Evolutionary conservation across 2,113 vertebrate genomes (phyloP).

Genomic region (Periophthalmus modestus): DNA sequence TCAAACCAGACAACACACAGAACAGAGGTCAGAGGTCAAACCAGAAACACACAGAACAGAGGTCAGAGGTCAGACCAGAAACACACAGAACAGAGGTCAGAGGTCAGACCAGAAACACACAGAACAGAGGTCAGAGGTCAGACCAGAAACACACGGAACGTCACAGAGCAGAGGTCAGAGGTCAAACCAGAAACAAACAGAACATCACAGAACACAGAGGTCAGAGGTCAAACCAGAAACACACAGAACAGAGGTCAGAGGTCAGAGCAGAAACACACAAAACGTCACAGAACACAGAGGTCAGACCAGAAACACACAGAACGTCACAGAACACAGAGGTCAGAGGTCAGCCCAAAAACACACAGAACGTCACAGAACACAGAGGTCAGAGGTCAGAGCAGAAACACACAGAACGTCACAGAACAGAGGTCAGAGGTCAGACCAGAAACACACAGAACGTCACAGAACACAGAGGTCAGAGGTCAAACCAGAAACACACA

Average conservation of each 20-base stretch:
- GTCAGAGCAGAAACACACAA: constrained; percentile 3
- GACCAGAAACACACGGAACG: constrained; percentile 5
- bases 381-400: constrained; percentile 10
- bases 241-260: constrained; percentile 30
- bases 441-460: constrained; percentile 11
- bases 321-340: constrained; percentile 34
- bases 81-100: constrained; percentile 32
- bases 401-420: constrained; percentile 26
- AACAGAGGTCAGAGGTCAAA: constrained; percentile 18
- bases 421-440: constrained; percentile 20
- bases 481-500: constrained; percentile 14
- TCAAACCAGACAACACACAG: too few species aligned
- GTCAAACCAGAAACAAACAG: constrained; percentile 2
- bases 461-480: constrained; percentile 31
- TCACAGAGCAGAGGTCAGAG: constrained; percentile 31
- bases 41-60: constrained; percentile 29
- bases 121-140: constrained; percentile 23
- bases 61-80: constrained; percentile 1
- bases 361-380: constrained; percentile 38
- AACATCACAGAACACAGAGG: constrained; percentile 34
- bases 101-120: constrained; percentile 13
- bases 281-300: constrained; percentile 34
- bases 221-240: constrained; percentile 7
- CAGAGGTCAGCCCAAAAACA: constrained; percentile 7
- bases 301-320: constrained; percentile 13